Evolutionary conservation across 1,140 invertebrate genomes (phyloP).

Genomic region (Leptinotarsa texana): DNA sequence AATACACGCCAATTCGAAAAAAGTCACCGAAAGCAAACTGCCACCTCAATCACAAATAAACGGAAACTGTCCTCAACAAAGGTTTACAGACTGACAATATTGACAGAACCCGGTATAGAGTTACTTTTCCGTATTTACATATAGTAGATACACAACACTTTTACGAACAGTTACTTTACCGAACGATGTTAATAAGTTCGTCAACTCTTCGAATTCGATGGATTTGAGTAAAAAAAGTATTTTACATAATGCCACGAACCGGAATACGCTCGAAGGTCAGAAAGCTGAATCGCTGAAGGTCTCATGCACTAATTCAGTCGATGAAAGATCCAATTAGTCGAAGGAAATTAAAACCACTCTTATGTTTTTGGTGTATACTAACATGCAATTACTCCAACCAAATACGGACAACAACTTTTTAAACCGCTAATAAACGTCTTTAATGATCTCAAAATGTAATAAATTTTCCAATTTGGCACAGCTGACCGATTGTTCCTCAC

Average conservation of each 20-base stretch:
- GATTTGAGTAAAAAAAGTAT: neutral
- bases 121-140: slow-evolving; percentile 27
- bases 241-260: slow-evolving; percentile 37
- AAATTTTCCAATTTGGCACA: slow-evolving; percentile 20
- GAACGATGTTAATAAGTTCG: neutral
- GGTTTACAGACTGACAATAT: slow-evolving; percentile 26
- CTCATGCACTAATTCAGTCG: slow-evolving; percentile 29
- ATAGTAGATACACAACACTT: slow-evolving; percentile 12
- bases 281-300: slow-evolving; percentile 30
- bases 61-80: neutral
- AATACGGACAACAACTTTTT: slow-evolving; percentile 29
- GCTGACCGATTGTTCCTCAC: slow-evolving; percentile 6
- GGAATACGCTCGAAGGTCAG: slow-evolving; percentile 27
- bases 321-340: slow-evolving; percentile 35
- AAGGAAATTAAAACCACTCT: slow-evolving; percentile 33
- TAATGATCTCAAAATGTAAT: slow-evolving; percentile 12
- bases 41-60: neutral
- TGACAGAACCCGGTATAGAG: slow-evolving; percentile 24
- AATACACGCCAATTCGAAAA: neutral
- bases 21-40: neutral
- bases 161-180: neutral
- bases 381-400: slow-evolving; percentile 26
- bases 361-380: slow-evolving; percentile 21
- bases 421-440: slow-evolving; percentile 11
- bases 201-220: neutral